phyloP scores from a whole-genome alignment of 2,113 vertebrate species.

The Prinia subflava region DNA sequence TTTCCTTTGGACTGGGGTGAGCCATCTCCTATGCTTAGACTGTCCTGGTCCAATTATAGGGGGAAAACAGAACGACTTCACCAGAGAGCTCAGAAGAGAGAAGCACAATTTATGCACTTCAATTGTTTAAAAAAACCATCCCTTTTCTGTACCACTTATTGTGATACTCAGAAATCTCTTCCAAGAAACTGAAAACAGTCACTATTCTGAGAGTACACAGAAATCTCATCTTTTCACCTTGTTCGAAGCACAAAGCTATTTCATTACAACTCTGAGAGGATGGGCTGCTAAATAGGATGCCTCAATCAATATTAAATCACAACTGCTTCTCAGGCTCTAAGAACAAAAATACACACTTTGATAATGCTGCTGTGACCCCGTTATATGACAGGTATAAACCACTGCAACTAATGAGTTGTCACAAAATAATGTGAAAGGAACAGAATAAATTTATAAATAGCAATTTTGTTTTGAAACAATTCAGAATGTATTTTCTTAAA shows the following conservation, averaged over 20 bases:
- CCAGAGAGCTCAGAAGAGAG: background rate
- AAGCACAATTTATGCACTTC: background rate
- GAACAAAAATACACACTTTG: conserved; percentile 27
- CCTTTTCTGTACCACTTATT: background rate
- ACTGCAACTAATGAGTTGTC: background rate
- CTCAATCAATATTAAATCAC: conserved; percentile 44
- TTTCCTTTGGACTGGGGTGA: background rate
- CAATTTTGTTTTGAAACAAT: background rate
- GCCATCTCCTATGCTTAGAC: background rate
- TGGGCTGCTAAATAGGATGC: conserved; percentile 8
- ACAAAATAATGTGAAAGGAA: background rate
- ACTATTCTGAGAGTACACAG: background rate
- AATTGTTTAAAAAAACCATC: background rate
- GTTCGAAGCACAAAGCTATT: background rate
- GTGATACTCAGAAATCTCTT: background rate
- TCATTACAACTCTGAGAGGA: background rate
- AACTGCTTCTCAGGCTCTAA: background rate
- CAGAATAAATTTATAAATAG: background rate
- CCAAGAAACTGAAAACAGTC: background rate
- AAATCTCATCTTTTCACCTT: background rate
- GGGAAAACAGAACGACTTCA: background rate
- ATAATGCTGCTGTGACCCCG: conserved; percentile 4
- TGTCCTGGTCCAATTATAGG: background rate
- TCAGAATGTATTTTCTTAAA: background rate
- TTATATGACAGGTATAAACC: conserved; percentile 31